Base-by-base conservation (phyloP, 2,888 invertebrate species). In the Nemurella pictetii region DNA sequence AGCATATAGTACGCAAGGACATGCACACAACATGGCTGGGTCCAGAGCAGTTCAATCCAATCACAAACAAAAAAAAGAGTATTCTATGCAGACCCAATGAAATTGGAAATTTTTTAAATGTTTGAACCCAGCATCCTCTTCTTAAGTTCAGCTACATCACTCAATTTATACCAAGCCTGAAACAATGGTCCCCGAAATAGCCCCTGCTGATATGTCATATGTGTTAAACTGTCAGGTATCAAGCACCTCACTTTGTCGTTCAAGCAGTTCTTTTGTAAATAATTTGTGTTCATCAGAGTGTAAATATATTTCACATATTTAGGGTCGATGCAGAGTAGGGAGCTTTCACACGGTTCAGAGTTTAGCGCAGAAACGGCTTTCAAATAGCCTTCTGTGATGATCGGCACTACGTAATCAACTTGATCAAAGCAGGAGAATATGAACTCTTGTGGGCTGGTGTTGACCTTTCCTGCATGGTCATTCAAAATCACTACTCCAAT, bases 341-440 rank as follows among this genome's bases (percentile, higher is more conserved):
- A 75, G 12, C 30, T 83, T 25, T 73, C n/a, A 72, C 29, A 72
- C 9, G 28, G 5, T 26, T 78, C 32, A 35, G 28, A 55, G 29
- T 28, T 83, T 20, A n/a, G 4, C 12, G 72, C 12, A 7, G 27
- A 15, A 30, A 85, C 28, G 27, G 77, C 32, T 72, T 81, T 83
- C 29, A 85, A 73, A 82, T 86, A 86, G 2, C 82, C 85, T 80
- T 83, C 84, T 27, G 86, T 86, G 30, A 86, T 86, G 25, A 86
- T 84, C 15, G 86, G 86, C 15, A 86, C 80, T 0, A 85, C 84
- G 82, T 85, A 86, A 73, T 86, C 82, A 73, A 86, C 86, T 84
- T 86, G 83, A 20, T 84, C 84, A 25, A 82, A 83, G 74, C 35
- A 85, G 9, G 78, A 77, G 12, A 25, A 36, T 55, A 86, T 85